These are phyloP conservation scores for Astyanax mexicanus DNA, from an alignment of 2,797 vertebrate genomes.

Conservation along the genomic window DNA sequence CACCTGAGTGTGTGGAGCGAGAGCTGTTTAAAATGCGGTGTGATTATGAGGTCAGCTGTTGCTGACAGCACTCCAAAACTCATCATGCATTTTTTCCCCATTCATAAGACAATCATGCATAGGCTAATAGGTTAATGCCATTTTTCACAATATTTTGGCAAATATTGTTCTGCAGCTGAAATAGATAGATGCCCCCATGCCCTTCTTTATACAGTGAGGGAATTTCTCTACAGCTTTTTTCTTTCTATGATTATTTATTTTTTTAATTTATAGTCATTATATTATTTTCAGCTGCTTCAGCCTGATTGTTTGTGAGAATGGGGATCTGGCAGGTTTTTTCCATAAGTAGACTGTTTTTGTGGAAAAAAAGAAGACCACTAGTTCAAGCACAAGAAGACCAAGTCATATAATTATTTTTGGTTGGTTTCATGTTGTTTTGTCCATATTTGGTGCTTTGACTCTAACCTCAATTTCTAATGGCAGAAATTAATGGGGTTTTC, in stretches of 20 bases:
- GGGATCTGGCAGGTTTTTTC: not conserved
- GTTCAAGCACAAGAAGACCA: too few species aligned
- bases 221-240: not conserved
- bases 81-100: constrained; percentile 46
- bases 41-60: constrained; percentile 68
- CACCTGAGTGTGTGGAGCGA: constrained; percentile 66
- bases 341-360: too few species aligned
- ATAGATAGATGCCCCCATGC: constrained; percentile 44
- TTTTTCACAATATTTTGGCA: constrained; percentile 50
- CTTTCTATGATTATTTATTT: too few species aligned
- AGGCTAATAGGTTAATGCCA: constrained; percentile 60
- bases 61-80: constrained; percentile 58
- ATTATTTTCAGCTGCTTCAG: not conserved
- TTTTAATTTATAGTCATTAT: not conserved
- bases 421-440: too few species aligned
- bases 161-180: constrained; percentile 46
- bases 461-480: too few species aligned
- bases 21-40: constrained; percentile 65
- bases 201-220: constrained; percentile 15
- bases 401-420: too few species aligned
- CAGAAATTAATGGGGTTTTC: too few species aligned
- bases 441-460: too few species aligned
- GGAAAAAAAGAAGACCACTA: too few species aligned
- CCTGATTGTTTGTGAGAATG: not conserved
- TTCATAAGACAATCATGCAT: constrained; percentile 52